phyloP scores from a whole-genome alignment of 1,140 invertebrate species.

The Ceratosolen solmsi region DNA sequence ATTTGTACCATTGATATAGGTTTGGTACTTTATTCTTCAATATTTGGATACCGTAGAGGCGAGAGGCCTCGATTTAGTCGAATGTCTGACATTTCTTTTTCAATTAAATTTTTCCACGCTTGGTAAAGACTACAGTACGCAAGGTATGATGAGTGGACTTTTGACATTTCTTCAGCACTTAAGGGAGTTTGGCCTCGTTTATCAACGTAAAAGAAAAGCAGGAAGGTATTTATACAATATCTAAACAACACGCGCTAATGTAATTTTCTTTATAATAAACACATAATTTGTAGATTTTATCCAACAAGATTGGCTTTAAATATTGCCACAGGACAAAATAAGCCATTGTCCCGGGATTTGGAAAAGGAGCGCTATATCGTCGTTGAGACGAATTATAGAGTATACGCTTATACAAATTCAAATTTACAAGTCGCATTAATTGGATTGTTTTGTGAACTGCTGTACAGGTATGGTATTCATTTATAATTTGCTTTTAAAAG shows the following conservation, averaged over 20 bases:
- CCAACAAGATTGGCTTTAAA: constrained; percentile 94
- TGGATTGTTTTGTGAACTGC: constrained; percentile 91
- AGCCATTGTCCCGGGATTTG: constrained; percentile 71
- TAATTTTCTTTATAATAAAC: neutral
- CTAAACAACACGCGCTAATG: neutral
- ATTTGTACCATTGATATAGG: constrained; percentile 62
- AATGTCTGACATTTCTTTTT: constrained; percentile 95
- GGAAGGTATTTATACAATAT: constrained; percentile 63
- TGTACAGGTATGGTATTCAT: constrained; percentile 80
- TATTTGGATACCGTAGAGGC: constrained; percentile 94
- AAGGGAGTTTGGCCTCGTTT: constrained; percentile 96
- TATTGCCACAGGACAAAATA: constrained; percentile 82
- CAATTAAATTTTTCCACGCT: constrained; percentile 96
- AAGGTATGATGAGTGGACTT: constrained; percentile 91
- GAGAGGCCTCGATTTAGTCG: constrained; percentile 87
- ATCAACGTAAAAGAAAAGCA: constrained; percentile 86
- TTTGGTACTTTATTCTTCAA: constrained; percentile 98
- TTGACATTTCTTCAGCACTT: constrained; percentile 95
- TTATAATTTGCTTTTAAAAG: neutral
- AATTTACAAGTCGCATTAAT: constrained; percentile 93
- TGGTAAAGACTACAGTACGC: constrained; percentile 97
- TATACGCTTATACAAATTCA: constrained; percentile 97
- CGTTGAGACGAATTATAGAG: constrained; percentile 97
- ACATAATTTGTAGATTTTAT: constrained; percentile 81
- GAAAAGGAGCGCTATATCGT: constrained; percentile 88